Conservation (phyloP, 2,113 vertebrate genomes). For the Colaptes auratus region DNA sequence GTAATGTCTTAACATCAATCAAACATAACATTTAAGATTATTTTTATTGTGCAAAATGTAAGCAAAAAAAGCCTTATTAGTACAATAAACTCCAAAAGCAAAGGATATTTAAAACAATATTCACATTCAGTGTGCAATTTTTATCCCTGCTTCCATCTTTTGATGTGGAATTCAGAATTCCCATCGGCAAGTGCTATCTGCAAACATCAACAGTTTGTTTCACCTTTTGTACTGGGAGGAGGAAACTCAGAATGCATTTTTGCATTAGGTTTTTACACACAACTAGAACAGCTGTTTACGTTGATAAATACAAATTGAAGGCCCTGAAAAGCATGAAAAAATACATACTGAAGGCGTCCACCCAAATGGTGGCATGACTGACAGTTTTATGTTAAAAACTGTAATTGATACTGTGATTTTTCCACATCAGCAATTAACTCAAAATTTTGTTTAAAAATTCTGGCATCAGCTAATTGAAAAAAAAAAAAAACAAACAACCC, state of each 20-base stretch:
- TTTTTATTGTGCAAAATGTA: conserved; percentile 59
- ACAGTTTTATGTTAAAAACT: not conserved
- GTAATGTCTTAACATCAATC: not conserved
- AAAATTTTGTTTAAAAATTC: not conserved
- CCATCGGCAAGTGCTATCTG: conserved; percentile 47
- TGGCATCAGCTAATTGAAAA: not conserved
- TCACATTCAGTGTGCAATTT: conserved; percentile 23
- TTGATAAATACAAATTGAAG: conserved; percentile 31
- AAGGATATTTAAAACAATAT: conserved; percentile 24
- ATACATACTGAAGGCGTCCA: not conserved
- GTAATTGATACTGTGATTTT: not conserved
- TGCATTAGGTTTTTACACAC: not conserved
- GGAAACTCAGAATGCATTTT: not conserved
- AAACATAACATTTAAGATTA: not conserved
- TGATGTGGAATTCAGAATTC: conserved; percentile 2
- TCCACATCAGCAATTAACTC: not conserved
- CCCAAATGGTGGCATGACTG: not conserved
- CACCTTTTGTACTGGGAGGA: not conserved
- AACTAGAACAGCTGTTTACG: not conserved
- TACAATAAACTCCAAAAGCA: conserved; percentile 24
- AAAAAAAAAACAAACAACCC: not conserved
- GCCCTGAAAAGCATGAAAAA: conserved; percentile 20
- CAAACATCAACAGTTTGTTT: not conserved
- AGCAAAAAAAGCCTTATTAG: not conserved
- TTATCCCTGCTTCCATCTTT: conserved; percentile 13